Evolutionary conservation across 2,797 vertebrate genomes (phyloP).

Genomic region (Alauda arvensis): DNA sequence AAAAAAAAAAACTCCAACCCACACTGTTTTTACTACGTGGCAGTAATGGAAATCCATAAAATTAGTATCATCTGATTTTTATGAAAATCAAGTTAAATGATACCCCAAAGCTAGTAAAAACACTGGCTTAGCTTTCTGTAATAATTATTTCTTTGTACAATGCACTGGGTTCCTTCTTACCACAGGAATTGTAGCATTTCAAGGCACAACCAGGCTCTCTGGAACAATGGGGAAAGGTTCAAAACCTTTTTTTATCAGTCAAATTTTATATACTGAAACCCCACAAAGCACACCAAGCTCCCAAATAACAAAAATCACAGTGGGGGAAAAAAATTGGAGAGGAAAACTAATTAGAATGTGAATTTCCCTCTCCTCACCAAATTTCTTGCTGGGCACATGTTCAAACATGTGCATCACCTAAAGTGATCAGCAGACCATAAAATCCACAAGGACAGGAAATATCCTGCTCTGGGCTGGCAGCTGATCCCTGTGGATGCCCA

Average conservation of each 20-base stretch:
- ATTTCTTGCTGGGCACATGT: background rate
- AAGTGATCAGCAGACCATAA: background rate
- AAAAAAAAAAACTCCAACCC: background rate
- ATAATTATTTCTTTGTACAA: background rate
- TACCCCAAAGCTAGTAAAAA: conserved; percentile 37
- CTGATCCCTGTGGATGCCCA: background rate
- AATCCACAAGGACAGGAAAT: background rate
- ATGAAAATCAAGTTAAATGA: conserved; percentile 33
- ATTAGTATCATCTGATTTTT: conserved; percentile 51
- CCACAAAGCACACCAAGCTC: background rate
- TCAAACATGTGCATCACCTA: background rate
- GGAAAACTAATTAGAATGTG: background rate
- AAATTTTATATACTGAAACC: background rate
- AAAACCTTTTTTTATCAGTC: background rate
- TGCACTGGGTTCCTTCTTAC: background rate
- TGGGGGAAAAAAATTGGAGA: background rate
- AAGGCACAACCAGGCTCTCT: background rate
- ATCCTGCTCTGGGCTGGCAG: background rate
- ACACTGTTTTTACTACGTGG: conserved; percentile 3
- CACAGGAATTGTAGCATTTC: background rate
- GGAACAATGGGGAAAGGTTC: background rate
- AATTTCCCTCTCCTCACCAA: background rate
- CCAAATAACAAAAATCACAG: background rate
- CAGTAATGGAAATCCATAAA: conserved; percentile 32
- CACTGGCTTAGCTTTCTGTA: background rate